phyloP scores from a whole-genome alignment of 2,888 invertebrate genomes.

The Andrena minutula region DNA sequence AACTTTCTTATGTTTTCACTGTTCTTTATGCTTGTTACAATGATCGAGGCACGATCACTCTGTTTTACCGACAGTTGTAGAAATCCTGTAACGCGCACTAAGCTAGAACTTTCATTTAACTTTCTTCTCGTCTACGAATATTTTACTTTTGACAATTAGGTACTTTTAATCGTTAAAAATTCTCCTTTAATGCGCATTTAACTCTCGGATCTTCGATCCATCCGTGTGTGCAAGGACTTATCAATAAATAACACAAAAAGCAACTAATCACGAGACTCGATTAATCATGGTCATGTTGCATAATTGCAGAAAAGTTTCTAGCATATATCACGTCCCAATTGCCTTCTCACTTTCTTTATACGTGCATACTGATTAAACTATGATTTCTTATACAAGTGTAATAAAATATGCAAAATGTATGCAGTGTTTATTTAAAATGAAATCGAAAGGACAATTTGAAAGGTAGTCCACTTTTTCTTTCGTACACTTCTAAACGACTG shows the following conservation, averaged over 20 bases:
- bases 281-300: background rate
- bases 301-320: background rate
- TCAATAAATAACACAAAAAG: background rate
- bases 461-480: background rate
- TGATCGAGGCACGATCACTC: constrained; percentile 8
- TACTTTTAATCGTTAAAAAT: background rate
- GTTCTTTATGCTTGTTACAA: background rate
- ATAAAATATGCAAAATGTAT: background rate
- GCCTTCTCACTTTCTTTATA: background rate
- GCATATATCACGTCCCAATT: background rate
- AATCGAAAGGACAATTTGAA: background rate
- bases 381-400: background rate
- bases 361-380: background rate
- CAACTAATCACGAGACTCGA: background rate
- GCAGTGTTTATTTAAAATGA: background rate
- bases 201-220: background rate
- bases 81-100: background rate
- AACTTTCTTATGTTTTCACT: background rate
- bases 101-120: background rate
- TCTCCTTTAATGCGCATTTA: background rate
- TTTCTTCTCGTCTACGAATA: background rate
- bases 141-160: background rate
- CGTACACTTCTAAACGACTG: too few relatives aligned
- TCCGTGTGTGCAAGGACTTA: background rate
- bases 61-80: constrained; percentile 22